Base-by-base conservation (phyloP, 1,140 invertebrate species). In the Ostrea edulis region DNA sequence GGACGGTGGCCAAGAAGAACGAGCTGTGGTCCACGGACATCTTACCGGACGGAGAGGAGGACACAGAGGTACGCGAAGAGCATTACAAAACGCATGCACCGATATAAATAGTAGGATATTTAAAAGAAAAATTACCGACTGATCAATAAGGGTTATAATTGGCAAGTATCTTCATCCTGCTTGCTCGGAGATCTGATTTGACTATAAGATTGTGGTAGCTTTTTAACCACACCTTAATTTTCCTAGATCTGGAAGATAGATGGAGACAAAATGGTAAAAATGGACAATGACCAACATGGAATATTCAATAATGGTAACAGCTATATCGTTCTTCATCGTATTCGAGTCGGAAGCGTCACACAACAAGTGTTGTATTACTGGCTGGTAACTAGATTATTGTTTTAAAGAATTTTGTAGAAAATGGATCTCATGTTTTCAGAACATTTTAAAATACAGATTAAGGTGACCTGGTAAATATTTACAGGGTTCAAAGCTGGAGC, bases 271-370 rank as follows among this genome's bases (percentile, higher is more conserved):
- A 53, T 90, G 65, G 62, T 88, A 62, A 58, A 82, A n/a, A 84
- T 90, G 35, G 87, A 87, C 0, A 88, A 84, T 88, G 89, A 90
- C 53, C 87, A 90, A 85, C 89, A 89, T 77, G 90, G 91, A 5
- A 87, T 89, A 8, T 90, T 91, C 82, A 52, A 51, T 35, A 91
- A 91, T 84, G 89, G 89, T 7, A 52, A 86, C 25, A 90, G 90
- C 87, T 91, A 91, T 55, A 82, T 90, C 29, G 84, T 90, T 17
- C 81, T 89, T 29, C 86, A 90, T 65, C 55, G 83, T 11, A 84
- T 86, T 25, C 25, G 84, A 20, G 29, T 35, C 20, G 71, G 71
- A 7, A 68, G 82, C 8, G 35, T 29, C 14, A 82, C n/a, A 14
- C 22, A 84, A 83, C 65, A 89, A 62, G 65, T 86, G 17, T 25